Conservation (phyloP, 2,888 invertebrate genomes). For the Melipona beecheii region DNA sequence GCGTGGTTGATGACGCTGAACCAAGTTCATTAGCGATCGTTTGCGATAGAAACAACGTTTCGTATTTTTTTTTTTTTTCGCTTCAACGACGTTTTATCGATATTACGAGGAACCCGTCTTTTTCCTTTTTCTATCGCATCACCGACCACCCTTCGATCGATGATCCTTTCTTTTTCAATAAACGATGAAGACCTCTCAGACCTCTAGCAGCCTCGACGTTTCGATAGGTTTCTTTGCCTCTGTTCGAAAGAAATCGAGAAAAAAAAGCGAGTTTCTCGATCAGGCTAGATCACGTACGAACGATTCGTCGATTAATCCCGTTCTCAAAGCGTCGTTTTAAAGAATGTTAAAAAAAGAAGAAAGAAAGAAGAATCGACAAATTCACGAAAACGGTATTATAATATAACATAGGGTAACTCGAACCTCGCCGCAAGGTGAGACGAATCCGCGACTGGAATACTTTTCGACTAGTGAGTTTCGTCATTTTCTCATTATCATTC, state of each 20-base stretch:
- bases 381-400: neutral
- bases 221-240: constrained; percentile 9
- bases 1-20: too few relatives aligned
- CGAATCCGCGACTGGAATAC: constrained; percentile 26
- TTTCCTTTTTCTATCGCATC: constrained; percentile 11
- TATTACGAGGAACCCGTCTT: constrained; percentile 15
- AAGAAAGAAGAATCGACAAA: neutral
- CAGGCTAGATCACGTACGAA: neutral
- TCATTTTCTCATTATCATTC: constrained; percentile 62
- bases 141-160: neutral
- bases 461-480: constrained; percentile 36
- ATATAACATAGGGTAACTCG: neutral
- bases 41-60: constrained; percentile 29
- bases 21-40: constrained; percentile 6
- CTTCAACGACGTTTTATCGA: constrained; percentile 14
- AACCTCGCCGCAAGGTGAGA: neutral
- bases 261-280: neutral
- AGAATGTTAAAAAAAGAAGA: neutral
- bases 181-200: neutral
- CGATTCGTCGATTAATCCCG: neutral
- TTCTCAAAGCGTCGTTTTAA: neutral
- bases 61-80: constrained; percentile 11
- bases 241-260: neutral
- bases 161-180: neutral
- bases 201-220: neutral